Conservation (phyloP, 1,140 invertebrate genomes). For the Oppia nitens region DNA sequence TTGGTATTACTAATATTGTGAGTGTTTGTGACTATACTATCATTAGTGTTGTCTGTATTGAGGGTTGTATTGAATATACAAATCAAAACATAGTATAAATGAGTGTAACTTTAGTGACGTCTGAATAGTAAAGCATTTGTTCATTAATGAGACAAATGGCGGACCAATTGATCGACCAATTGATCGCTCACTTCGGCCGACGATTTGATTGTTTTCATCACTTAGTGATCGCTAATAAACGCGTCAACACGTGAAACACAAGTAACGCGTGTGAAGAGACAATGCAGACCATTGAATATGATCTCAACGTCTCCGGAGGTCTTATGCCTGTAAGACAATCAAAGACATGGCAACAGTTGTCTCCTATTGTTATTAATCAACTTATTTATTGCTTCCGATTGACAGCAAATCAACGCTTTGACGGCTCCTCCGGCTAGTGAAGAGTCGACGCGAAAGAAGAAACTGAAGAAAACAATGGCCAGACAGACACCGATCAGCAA, state of each 20-base stretch:
- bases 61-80: too few relatives aligned
- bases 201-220: too few relatives aligned
- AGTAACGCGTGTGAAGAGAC: not conserved
- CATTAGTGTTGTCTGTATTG: too few relatives aligned
- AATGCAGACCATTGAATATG: constrained; percentile 29
- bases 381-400: constrained; percentile 9
- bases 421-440: constrained; percentile 67
- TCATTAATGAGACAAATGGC: too few relatives aligned
- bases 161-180: too few relatives aligned
- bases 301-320: constrained; percentile 42
- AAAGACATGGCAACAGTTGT: not conserved
- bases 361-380: not conserved
- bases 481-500: not conserved
- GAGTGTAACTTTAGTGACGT: too few relatives aligned
- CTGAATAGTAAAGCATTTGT: too few relatives aligned
- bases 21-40: too few relatives aligned
- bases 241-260: not conserved
- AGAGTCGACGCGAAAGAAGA: constrained; percentile 36
- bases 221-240: too few relatives aligned
- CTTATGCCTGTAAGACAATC: constrained; percentile 44
- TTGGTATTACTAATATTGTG: too few relatives aligned
- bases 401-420: constrained; percentile 66
- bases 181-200: too few relatives aligned
- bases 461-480: constrained; percentile 33
- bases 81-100: too few relatives aligned